These are phyloP conservation scores for Erannis defoliaria DNA, from an alignment of 2,888 invertebrate genomes.

Conservation along the genomic window DNA sequence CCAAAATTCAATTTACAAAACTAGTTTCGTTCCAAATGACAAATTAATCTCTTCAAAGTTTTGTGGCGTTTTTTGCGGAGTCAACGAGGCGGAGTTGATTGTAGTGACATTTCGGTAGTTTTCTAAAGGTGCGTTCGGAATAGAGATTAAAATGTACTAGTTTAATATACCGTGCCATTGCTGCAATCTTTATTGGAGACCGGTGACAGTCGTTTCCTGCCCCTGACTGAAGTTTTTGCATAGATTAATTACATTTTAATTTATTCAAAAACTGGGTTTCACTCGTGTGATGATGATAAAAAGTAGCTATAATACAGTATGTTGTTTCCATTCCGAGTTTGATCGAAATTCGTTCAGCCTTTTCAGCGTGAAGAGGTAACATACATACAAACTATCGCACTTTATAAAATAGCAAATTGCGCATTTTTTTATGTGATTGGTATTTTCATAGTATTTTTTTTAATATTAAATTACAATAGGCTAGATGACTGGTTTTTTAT, in stretches of 20 bases:
- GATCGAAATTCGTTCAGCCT: too few relatives aligned
- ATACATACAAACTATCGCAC: too few relatives aligned
- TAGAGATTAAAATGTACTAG: slow-evolving; percentile 38
- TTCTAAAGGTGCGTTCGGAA: slow-evolving; percentile 62
- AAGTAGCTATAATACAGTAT: too few relatives aligned
- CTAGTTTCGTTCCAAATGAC: slow-evolving; percentile 81
- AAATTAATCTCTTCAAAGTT: slow-evolving; percentile 83
- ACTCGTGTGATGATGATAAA: too few relatives aligned
- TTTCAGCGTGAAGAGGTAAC: too few relatives aligned
- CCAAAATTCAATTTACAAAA: slow-evolving; percentile 56
- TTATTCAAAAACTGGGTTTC: not conserved
- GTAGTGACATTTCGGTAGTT: slow-evolving; percentile 80
- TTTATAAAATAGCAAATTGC: too few relatives aligned
- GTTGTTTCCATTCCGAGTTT: too few relatives aligned
- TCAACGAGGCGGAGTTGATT: slow-evolving; percentile 75
- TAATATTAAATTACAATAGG: too few relatives aligned
- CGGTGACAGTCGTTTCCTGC: slow-evolving; percentile 29
- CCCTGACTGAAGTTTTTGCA: not conserved
- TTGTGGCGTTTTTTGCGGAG: slow-evolving; percentile 58
- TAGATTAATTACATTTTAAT: not conserved
- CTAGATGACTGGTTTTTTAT: too few relatives aligned
- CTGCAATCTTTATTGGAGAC: slow-evolving; percentile 14
- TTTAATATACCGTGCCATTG: slow-evolving; percentile 26
- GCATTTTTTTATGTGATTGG: too few relatives aligned
- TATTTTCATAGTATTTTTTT: too few relatives aligned